These are phyloP conservation scores for Xenentodon cancila DNA, from an alignment of 2,797 vertebrate genomes.

Conservation along the genomic window DNA sequence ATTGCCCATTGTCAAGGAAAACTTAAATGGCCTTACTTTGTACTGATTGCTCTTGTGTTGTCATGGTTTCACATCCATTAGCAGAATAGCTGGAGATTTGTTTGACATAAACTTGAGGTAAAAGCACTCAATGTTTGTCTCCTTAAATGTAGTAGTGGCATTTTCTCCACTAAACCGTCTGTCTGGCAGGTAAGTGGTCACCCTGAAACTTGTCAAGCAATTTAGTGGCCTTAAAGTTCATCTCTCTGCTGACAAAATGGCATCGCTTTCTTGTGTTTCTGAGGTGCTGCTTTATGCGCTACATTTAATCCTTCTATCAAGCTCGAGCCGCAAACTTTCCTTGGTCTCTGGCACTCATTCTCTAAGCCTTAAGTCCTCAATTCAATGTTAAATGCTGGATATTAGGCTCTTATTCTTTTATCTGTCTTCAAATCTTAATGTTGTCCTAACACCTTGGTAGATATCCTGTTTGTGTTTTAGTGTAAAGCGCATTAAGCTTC, in stretches of 20 bases:
- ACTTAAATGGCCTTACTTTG: conserved; percentile 74
- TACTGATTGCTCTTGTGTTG: conserved; percentile 68
- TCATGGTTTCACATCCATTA: conserved; percentile 81
- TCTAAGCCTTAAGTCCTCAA: conserved; percentile 7
- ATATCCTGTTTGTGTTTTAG: conserved; percentile 38
- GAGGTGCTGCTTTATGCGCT: conserved; percentile 34
- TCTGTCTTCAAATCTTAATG: conserved; percentile 35
- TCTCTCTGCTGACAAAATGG: conserved; percentile 29
- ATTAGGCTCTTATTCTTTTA: conserved; percentile 36
- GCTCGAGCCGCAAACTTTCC: conserved; percentile 44
- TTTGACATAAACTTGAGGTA: conserved; percentile 77
- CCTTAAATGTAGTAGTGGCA: conserved; percentile 64
- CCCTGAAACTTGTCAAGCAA: conserved; percentile 62
- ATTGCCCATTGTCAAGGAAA: conserved; percentile 57
- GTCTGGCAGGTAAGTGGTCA: conserved; percentile 58
- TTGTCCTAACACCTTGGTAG: conserved; percentile 26
- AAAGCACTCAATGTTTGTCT: conserved; percentile 73
- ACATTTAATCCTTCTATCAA: conserved; percentile 46
- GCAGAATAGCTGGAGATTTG: conserved; percentile 68
- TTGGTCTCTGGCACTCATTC: conserved; percentile 4
- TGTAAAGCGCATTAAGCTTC: conserved; percentile 11
- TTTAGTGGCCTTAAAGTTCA: conserved; percentile 61
- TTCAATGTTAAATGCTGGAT: conserved; percentile 33
- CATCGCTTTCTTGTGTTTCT: conserved; percentile 25
- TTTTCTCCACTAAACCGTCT: conserved; percentile 56